phyloP scores from a whole-genome alignment of 2,888 invertebrate species.

The Leptinotarsa peninsularis region DNA sequence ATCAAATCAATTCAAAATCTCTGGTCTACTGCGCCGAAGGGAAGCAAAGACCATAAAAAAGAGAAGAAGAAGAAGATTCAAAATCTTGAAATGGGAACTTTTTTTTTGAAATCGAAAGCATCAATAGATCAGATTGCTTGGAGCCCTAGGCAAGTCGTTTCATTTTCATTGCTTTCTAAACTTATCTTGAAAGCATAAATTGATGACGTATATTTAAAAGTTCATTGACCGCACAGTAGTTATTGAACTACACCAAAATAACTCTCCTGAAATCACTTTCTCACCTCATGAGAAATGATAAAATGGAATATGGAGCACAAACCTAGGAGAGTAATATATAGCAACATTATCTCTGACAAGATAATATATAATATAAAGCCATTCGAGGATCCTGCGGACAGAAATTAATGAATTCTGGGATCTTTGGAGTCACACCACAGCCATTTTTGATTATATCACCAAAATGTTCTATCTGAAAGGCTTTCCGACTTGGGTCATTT shows the following conservation, averaged over 20 bases:
- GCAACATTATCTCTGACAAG: conserved; percentile 23
- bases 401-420: conserved; percentile 42
- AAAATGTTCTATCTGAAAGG: conserved; percentile 45
- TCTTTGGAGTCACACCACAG: conserved; percentile 37
- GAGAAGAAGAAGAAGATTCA: too few species aligned
- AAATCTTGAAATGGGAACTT: too few species aligned
- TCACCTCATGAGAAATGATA: not conserved
- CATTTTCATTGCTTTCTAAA: not conserved
- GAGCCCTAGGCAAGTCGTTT: too few species aligned
- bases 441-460: conserved; percentile 45
- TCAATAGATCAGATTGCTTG: too few species aligned
- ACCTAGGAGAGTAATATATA: conserved; percentile 27
- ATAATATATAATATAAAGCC: conserved; percentile 36
- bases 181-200: not conserved
- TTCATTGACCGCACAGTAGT: not conserved
- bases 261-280: not conserved
- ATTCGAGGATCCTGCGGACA: conserved; percentile 26
- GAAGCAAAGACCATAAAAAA: too few species aligned
- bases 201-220: not conserved
- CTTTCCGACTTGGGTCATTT: conserved; percentile 30
- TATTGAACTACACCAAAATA: not conserved
- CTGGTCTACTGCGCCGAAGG: too few species aligned
- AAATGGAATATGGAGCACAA: conserved; percentile 12
- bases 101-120: too few species aligned
- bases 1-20: too few species aligned